phyloP scores from a whole-genome alignment of 2,888 invertebrate genomes.

The Pandemis corylana region DNA sequence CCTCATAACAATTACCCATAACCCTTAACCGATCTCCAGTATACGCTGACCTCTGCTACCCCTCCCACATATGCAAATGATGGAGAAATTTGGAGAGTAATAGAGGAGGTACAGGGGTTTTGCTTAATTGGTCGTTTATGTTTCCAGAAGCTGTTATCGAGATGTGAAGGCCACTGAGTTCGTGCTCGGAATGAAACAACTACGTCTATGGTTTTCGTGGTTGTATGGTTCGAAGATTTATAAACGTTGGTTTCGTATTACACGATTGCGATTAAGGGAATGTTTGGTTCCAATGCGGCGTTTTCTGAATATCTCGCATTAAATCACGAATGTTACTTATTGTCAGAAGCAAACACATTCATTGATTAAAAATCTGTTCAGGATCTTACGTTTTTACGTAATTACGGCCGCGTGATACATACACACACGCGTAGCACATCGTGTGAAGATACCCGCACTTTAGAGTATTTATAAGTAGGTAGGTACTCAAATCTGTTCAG shows the following conservation, averaged over 20 bases:
- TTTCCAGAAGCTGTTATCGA: constrained; percentile 58
- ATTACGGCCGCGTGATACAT: not conserved
- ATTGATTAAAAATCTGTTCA: not conserved
- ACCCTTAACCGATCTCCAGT: constrained; percentile 34
- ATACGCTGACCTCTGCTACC: constrained; percentile 20
- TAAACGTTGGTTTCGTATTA: constrained; percentile 7
- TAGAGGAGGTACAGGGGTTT: constrained; percentile 38
- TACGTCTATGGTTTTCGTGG: constrained; percentile 43
- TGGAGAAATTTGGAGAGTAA: constrained; percentile 8
- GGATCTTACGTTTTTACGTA: not conserved
- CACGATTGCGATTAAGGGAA: not conserved
- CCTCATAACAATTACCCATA: constrained; percentile 38
- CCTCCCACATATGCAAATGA: constrained; percentile 16
- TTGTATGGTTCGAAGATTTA: constrained; percentile 14
- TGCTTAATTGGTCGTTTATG: constrained; percentile 47
- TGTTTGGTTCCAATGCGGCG: not conserved
- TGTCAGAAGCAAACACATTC: not conserved
- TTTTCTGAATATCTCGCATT: not conserved
- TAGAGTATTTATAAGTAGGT: not conserved
- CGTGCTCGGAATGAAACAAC: constrained; percentile 62
- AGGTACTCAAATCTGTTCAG: not conserved
- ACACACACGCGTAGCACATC: too few relatives aligned
- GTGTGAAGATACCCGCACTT: not conserved
- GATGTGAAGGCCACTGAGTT: constrained; percentile 58
- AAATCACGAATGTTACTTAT: not conserved